Base-by-base conservation (phyloP, 2,888 invertebrate species). In the Lingula anatina region DNA sequence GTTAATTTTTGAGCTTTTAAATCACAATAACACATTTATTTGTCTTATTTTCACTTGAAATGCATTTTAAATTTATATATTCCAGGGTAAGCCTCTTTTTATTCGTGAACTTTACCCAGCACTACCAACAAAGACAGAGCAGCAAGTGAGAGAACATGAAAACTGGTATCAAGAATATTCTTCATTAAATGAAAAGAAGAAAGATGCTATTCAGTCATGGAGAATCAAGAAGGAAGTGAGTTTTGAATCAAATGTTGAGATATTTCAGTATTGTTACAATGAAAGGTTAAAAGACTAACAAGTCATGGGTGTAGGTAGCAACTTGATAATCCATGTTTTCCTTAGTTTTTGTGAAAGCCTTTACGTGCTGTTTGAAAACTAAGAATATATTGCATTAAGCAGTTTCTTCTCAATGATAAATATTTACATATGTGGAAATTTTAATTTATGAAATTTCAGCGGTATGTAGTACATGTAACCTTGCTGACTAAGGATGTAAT, bases 121-220 rank as follows among this genome's bases (percentile, higher is more conserved):
- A 3, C 54, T 76, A 28, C 73, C 73, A 0, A 73, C 73, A 5
- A 61, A 62, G 48, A 67, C 67, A n/a, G 69, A 70, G 43, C 64
- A 64, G 24, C 70, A 74, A 52, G 68, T 76, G 5, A 49, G 57
- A 12, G 57, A 62, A 3, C 76, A 76, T 49, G 75, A 74, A 52
- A 61, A 59, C 2, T 76, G 76, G 76, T 75, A 71, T 56, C 62
- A 68, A 49, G 66, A 71, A 44, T 75, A 71, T 48, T 53, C 67
- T 3, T 61, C 57, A 37, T 58, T 73, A 4, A 70, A 68, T 51
- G 71, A 73, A 31, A 59, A 57, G 42, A 76, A 76, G 56, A 75
- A 74, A 60, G 65, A 70, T 49, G 71, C 73, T 18, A 75, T 76
- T 28, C 65, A 65, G 51, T 60, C 64, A 46, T 76, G 76, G 76